Evolutionary conservation across 2,888 invertebrate genomes (phyloP), one percentile per base, ranked within the genome.

Genomic region (Apodemia mormo): DNA sequence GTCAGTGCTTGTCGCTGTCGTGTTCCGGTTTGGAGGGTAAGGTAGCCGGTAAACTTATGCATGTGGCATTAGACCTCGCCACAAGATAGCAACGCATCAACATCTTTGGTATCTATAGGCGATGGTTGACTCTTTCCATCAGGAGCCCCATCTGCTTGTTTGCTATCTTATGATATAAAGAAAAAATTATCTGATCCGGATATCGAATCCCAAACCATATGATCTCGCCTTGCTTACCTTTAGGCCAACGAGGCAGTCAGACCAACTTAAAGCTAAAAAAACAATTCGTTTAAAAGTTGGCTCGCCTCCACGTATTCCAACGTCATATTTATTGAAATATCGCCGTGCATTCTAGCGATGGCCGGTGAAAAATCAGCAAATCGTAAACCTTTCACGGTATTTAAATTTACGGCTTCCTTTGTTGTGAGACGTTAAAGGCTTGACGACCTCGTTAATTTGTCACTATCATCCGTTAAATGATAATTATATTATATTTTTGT

Each of bases 331-430:
- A 61, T 61, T 61, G 61, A 61, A 61, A 61, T 61, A 61, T 61
- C 61, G 30, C 61, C 61, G 33, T 61, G 61, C 61, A 33, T 33
- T 33, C 33, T 64, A 33, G 33, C 37, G 61, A 14, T 64, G 33
- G 33, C 37, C 37, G 61, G n/a, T 37, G 61, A 64, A 64, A 64
- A 64, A 64, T 64, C 61, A 64, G 61, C 61, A 64, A 64, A 33
- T 64, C 30, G 33, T 64, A 64, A 64, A 64, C 61, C 61, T 64
- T 64, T 64, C 61, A 64, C 61, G 61, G 61, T 37, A 37, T 64
- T 64, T 64, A 64, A 64, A 64, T 64, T 64, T 33, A 64, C 33
- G 61, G 33, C 61, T 64, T 64, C 61, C 61, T 64, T 64, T 64
- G 61, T 64, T 64, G 61, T 64, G 61, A 33, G 61, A 37, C 37